A percentile compares a stretch with the other conserved stretches of the same genome.
Evolutionary conservation across 2,888 invertebrate genomes (phyloP).

Genomic region (Lamproptera curius): DNA sequence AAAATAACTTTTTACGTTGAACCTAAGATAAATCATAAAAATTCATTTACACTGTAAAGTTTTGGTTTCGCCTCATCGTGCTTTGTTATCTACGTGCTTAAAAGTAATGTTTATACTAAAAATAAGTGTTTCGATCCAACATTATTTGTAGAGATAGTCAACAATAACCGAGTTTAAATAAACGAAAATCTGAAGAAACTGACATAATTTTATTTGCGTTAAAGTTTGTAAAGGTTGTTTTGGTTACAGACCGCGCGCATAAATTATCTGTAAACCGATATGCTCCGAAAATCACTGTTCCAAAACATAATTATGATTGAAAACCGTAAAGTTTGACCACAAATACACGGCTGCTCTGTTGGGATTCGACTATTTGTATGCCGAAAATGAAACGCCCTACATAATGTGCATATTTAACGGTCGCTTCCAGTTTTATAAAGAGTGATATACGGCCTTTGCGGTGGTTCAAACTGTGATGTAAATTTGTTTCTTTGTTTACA

Average conservation of each 20-base stretch:
- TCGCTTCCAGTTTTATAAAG: conserved; percentile 7
- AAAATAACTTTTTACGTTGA: no score
- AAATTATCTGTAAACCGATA: conserved; percentile 10
- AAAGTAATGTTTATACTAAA: no score
- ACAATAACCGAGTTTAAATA: no score
- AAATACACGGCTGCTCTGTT: not conserved
- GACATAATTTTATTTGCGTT: no score
- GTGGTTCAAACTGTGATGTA: not conserved
- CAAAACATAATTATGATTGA: conserved; percentile 18
- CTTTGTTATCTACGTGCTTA: no score
- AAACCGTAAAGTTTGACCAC: conserved; percentile 14
- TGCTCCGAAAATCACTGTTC: conserved; percentile 9
- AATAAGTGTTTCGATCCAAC: no score
- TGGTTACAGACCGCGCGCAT: conserved; percentile 3
- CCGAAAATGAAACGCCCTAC: conserved; percentile 4
- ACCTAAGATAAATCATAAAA: no score
- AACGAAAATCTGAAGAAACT: no score
- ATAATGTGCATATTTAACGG: not conserved
- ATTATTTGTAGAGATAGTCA: no score
- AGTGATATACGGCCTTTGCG: not conserved
- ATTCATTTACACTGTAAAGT: no score
- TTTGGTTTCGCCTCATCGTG: no score
- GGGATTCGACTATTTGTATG: conserved; percentile 8
- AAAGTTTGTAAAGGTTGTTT: no score
- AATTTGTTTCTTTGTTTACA: not conserved